Base-by-base conservation (phyloP, 2,888 invertebrate genomes). In the Agrotis segetum region DNA sequence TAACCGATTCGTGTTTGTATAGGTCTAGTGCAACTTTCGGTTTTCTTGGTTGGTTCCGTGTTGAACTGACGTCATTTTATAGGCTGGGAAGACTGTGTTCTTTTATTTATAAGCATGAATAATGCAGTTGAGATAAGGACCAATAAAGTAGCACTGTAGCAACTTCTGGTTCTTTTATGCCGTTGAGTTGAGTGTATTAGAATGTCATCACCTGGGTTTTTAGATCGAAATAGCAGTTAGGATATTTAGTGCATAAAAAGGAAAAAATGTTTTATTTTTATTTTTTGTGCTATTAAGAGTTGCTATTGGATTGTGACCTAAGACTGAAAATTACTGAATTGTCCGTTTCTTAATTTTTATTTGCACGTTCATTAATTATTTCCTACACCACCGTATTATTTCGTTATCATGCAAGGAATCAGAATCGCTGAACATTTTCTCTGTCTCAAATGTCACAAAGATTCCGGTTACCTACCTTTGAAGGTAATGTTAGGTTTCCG, bases 11-110 rank as follows among this genome's bases (percentile, higher is more conserved):
- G 29, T 64, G 50, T 81, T 71, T 77, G 61, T 72, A 67, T 58
- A 67, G 75, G 49, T 64, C 50, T 44, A 49, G 49, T 67, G 50
- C 44, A 63, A 72, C 72, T 77, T 74, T 79, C 55, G 60, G 47
- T 76, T 73, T 84, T 62, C 71, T 76, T 71, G 46, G 50, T 73
- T 64, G 59, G 71, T 85, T 82, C 77, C 82, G 79, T 70, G 56
- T 73, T 63, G 40, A 11, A 40, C 11, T 40, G 55, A 67, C 68
- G 68, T 81, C 74, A 80, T 69, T 70, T 70, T 66, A 55, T 55
- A 70, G 24, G 52, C 66, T 44, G 13, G n/a, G 6, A 16, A 21
- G 16, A 56, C 4, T 29, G 1, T 11, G 21, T 13, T n/a, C 0
- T 62, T 49, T 59, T 67, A n/a, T 40, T 58, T 40, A 1, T 13